These are phyloP conservation scores for Syngnathoides biaculeatus DNA, from an alignment of 2,113 vertebrate species.

Conservation along the genomic window DNA sequence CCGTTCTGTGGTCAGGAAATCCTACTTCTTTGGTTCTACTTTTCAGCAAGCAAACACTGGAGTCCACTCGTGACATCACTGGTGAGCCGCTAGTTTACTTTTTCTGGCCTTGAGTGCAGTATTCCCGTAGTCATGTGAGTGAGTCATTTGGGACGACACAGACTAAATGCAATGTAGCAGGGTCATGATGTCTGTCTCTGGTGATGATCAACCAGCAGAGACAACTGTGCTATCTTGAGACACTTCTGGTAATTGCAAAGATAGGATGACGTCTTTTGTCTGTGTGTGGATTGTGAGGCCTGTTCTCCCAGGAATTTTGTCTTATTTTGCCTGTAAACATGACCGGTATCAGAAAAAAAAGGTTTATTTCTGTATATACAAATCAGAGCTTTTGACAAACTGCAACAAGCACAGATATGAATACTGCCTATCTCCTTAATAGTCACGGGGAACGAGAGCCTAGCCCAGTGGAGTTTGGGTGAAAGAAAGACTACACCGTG, in stretches of 20 bases:
- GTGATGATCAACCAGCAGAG: slow-evolving; percentile 18
- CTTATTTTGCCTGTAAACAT: background rate
- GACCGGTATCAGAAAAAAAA: too few species aligned
- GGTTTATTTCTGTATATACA: background rate
- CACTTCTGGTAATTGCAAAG: slow-evolving; percentile 46
- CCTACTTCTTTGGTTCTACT: background rate
- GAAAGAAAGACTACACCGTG: too few species aligned
- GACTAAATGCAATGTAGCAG: slow-evolving; percentile 38
- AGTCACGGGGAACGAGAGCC: too few species aligned
- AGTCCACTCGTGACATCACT: slow-evolving; percentile 4
- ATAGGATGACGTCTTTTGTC: slow-evolving; percentile 34
- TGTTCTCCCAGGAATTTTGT: background rate
- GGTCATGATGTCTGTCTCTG: slow-evolving; percentile 14
- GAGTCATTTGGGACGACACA: slow-evolving; percentile 46
- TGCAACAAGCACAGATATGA: background rate
- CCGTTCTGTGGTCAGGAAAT: background rate
- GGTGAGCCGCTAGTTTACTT: slow-evolving; percentile 10
- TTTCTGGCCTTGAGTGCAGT: slow-evolving; percentile 24
- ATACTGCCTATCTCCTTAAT: too few species aligned
- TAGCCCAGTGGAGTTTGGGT: too few species aligned
- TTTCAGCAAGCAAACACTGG: slow-evolving; percentile 3
- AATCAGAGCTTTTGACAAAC: background rate
- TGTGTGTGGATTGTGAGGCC: slow-evolving; percentile 10
- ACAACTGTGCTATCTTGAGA: slow-evolving; percentile 38
- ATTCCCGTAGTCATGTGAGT: slow-evolving; percentile 14